These are phyloP conservation scores for Melopsittacus undulatus DNA, from an alignment of 2,797 vertebrate genomes.

Conservation along the genomic window DNA sequence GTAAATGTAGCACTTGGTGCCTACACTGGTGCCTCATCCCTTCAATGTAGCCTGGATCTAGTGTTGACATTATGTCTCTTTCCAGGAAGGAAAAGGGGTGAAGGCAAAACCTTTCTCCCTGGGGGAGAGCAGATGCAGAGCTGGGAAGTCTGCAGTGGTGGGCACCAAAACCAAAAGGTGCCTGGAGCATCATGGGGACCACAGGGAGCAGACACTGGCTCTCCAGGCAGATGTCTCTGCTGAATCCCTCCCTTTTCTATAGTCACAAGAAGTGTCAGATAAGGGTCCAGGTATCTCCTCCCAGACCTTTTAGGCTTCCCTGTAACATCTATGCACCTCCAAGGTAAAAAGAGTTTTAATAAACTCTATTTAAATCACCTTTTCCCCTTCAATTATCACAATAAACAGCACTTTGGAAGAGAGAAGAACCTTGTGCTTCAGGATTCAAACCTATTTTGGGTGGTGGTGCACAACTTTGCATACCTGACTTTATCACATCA, in stretches of 20 bases:
- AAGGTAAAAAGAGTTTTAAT: neutral
- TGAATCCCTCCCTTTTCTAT: neutral
- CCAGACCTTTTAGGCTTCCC: neutral
- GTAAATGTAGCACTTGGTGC: neutral
- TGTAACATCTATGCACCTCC: neutral
- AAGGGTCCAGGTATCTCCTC: neutral
- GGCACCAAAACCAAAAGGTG: neutral
- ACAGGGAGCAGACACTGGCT: rapidly evolving
- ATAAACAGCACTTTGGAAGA: neutral
- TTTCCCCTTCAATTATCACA: neutral
- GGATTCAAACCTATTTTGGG: neutral
- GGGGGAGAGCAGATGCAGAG: neutral
- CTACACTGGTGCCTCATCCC: neutral
- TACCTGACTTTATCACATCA: neutral
- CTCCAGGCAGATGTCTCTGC: neutral
- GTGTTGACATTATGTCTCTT: neutral
- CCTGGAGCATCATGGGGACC: neutral
- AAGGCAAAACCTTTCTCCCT: neutral
- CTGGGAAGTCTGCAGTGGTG: neutral
- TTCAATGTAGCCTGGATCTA: neutral
- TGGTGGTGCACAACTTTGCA: neutral
- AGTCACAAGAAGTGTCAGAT: neutral
- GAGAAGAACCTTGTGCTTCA: neutral
- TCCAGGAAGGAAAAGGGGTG: neutral
- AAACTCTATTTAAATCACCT: neutral